Conservation (phyloP, 2,797 vertebrate species). For the Squalus acanthias region DNA sequence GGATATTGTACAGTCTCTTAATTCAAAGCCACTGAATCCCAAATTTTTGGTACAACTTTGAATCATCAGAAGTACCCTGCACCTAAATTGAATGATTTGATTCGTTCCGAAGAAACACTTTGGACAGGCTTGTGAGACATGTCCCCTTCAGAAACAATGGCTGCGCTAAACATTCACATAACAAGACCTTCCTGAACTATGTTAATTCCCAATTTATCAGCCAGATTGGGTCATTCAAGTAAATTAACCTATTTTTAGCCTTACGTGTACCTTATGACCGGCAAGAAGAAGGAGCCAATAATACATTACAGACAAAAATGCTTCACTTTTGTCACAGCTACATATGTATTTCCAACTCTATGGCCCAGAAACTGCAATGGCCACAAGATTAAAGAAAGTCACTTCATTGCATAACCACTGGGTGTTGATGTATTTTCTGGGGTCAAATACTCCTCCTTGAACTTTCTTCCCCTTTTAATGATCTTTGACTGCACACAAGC, state of each 20-base stretch:
- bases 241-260: not conserved
- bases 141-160: not conserved
- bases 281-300: not conserved
- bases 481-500: not conserved
- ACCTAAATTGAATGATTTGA: not conserved
- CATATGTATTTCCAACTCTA: not conserved
- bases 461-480: not conserved
- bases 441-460: not conserved
- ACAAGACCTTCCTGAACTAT: not conserved
- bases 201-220: not conserved
- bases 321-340: not conserved
- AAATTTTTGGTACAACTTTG: not conserved
- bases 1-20: not conserved
- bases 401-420: not conserved
- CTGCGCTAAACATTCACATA: not conserved
- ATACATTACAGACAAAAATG: not conserved
- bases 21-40: not conserved
- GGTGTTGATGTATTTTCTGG: not conserved
- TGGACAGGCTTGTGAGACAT: not conserved
- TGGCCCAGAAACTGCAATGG: not conserved
- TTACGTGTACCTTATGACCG: not conserved
- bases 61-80: not conserved
- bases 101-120: not conserved
- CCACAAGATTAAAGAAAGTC: not conserved
- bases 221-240: not conserved